Base-by-base conservation (phyloP, 2,113 vertebrate species). In the Romanogobio albipinnatus region DNA sequence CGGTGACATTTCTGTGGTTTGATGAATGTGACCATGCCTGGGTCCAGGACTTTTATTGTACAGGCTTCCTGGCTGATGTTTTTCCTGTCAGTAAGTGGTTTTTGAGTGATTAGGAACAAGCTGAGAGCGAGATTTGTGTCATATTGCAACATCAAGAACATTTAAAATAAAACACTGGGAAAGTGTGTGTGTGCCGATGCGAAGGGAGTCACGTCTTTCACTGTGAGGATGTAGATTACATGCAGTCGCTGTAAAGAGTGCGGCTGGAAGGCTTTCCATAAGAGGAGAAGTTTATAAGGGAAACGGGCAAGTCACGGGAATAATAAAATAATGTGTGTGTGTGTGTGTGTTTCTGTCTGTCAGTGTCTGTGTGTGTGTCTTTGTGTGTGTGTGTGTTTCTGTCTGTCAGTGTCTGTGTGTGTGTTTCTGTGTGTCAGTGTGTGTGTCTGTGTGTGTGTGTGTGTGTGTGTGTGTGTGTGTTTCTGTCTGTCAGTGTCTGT, bases 61-160 rank as follows among this genome's bases (percentile, higher is more conserved):
- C 59, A 49, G 58, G 47, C 19, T 78, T 78, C 56, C 33, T 19
- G 49, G n/a, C 76, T 78, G 29, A 59, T 53, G 14, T 14, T 29
- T 36, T 59, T 39, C 53, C 59, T 39, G 76, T 78, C 76, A 78
- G 76, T 59, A 13, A 58, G 76, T 78, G 76, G 76, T 78, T 78
- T 78, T 49, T 59, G 53, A 59, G 53, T 78, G 53, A 58, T 78
- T 59, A 78, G 29, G 51, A 78, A 78, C 76, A 59, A 78, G 53
- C 13, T 59, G 33, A 78, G 53, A 36, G 76, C 5, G 9, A 39
- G 53, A 78, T 77, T 39, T 78, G 53, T 59, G 76, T 78, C 76
- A 61, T 43, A 51, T 24, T 78, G 33, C 11, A 36, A 36, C 74
- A 33, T 53, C 26, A 6, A 14, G 36, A 79, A 17, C 19, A 36